Percentiles rank a stretch among this genome's conserved stretches.
phyloP scores from a whole-genome alignment of 2,113 vertebrate genomes.

The Grallaria varia region DNA sequence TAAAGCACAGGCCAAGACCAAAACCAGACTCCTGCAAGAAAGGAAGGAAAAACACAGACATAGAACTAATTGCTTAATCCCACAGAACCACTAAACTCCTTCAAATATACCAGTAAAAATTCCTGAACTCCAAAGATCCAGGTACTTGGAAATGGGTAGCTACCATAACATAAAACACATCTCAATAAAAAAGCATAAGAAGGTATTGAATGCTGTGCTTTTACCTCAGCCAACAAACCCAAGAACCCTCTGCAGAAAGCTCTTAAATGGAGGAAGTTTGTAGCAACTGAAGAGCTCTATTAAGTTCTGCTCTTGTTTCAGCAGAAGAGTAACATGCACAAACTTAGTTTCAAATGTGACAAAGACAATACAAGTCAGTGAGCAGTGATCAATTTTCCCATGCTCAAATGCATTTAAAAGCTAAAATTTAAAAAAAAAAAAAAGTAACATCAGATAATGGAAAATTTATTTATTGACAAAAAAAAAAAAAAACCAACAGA shows the following conservation, averaged over 20 bases:
- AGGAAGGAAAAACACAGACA: not conserved
- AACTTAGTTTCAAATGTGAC: not conserved
- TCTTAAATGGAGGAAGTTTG: not conserved
- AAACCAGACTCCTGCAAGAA: not conserved
- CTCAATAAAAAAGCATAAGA: not conserved
- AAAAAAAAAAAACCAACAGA: not conserved
- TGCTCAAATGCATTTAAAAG: not conserved
- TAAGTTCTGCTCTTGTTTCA: not conserved
- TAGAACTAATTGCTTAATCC: not conserved
- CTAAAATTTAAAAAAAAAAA: not conserved
- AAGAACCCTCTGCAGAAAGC: not conserved
- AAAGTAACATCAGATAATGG: not conserved
- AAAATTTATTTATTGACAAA: not conserved
- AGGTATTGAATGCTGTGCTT: not conserved
- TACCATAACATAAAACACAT: not conserved
- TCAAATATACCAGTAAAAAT: not conserved
- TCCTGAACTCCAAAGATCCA: not conserved
- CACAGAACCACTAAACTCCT: not conserved
- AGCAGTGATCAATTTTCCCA: not conserved
- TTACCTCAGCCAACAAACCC: not conserved
- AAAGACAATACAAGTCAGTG: not conserved
- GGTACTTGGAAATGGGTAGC: not conserved
- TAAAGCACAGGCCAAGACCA: not conserved
- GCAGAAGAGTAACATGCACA: not conserved
- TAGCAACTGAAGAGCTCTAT: not conserved